These are phyloP conservation scores for Bradysia coprophila DNA, from an alignment of 1,140 invertebrate species.

Conservation along the genomic window DNA sequence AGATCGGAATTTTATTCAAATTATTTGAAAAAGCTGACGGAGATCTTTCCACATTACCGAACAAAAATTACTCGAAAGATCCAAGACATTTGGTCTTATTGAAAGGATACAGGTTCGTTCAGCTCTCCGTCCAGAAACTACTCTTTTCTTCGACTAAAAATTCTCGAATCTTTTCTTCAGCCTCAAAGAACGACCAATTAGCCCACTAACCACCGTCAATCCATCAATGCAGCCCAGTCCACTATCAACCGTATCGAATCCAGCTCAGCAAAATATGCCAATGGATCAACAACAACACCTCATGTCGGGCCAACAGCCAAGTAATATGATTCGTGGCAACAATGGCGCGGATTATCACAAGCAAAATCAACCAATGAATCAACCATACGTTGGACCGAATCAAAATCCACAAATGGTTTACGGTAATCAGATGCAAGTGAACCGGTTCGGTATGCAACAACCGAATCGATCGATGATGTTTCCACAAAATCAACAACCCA, in stretches of 20 bases:
- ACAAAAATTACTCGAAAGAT: slow-evolving; percentile 84
- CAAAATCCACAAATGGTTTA: neutral
- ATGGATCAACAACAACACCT: slow-evolving; percentile 6
- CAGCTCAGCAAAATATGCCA: neutral
- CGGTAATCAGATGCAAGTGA: neutral
- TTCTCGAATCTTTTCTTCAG: slow-evolving; percentile 25
- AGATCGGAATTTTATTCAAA: slow-evolving; percentile 61
- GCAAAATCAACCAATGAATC: no score
- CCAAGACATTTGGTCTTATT: slow-evolving; percentile 64
- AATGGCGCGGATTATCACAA: neutral
- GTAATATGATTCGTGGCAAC: neutral
- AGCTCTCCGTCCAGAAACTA: neutral
- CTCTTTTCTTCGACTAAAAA: neutral
- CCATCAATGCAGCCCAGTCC: slow-evolving; percentile 4
- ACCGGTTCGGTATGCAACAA: slow-evolving; percentile 10
- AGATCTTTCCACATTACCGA: slow-evolving; percentile 54
- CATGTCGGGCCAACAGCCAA: slow-evolving; percentile 6
- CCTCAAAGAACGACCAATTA: slow-evolving; percentile 63
- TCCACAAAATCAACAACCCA: slow-evolving; percentile 16
- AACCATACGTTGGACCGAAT: no score
- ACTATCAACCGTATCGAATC: neutral
- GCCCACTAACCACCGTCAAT: slow-evolving; percentile 26
- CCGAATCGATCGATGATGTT: slow-evolving; percentile 10
- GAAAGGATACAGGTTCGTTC: slow-evolving; percentile 40
- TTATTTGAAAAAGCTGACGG: slow-evolving; percentile 72